These are phyloP conservation scores for Thryonomys swinderianus DNA, from an alignment of 2,113 vertebrate species.

Conservation along the genomic window DNA sequence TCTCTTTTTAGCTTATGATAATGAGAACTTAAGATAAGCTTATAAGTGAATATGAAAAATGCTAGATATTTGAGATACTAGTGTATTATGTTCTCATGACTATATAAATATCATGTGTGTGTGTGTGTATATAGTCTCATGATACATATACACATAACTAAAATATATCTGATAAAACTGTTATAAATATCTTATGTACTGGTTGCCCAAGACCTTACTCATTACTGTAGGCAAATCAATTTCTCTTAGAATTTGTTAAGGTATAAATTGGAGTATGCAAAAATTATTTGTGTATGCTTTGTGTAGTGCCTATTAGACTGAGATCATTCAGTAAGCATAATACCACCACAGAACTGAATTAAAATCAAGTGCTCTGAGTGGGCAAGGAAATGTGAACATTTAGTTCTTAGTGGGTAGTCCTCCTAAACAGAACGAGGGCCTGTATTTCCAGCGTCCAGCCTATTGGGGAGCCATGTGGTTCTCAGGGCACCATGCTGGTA, in stretches of 20 bases:
- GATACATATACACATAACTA: background rate
- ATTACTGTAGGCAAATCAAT: background rate
- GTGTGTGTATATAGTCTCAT: too few relatives aligned
- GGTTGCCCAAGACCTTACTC: slow-evolving; percentile 19
- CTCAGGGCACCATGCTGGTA: background rate
- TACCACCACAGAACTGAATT: background rate
- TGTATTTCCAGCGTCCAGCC: background rate
- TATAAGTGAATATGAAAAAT: background rate
- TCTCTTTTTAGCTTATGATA: background rate
- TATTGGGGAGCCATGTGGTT: background rate
- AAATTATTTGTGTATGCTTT: slow-evolving; percentile 29
- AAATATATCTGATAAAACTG: slow-evolving; percentile 16
- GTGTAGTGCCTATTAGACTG: background rate
- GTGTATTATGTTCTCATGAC: background rate
- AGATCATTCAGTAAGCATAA: background rate
- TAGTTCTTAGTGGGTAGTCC: background rate
- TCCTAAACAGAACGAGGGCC: background rate
- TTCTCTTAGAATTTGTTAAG: background rate
- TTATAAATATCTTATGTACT: slow-evolving; percentile 11
- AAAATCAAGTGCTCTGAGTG: slow-evolving; percentile 24
- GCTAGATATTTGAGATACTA: background rate
- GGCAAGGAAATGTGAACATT: slow-evolving; percentile 15
- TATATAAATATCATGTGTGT: too few relatives aligned
- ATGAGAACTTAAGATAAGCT: background rate
- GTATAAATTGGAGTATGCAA: background rate